Percentiles rank a stretch among this genome's conserved stretches.
Conservation (phyloP, 2,113 vertebrate species). For the Hoplias malabaricus region DNA sequence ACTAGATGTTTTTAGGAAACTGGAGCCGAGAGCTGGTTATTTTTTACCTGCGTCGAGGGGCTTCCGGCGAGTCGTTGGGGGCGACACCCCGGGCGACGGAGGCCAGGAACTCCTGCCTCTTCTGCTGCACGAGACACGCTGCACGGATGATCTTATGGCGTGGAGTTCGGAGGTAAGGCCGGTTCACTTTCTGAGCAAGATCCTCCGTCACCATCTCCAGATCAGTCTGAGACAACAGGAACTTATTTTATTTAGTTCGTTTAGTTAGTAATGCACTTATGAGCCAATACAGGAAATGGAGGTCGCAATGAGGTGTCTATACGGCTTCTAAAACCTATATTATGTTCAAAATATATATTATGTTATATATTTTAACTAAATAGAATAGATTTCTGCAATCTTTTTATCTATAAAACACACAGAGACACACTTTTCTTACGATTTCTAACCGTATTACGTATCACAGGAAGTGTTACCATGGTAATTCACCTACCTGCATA, state of each 20-base stretch:
- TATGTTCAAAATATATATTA: too few species aligned
- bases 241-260: background rate
- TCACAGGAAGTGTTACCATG: too few species aligned
- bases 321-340: too few species aligned
- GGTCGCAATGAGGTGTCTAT: too few species aligned
- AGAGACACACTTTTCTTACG: too few species aligned
- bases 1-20: too few species aligned
- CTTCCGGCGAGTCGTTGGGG: conserved; percentile 94
- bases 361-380: too few species aligned
- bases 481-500: conserved; percentile 85
- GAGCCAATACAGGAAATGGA: too few species aligned
- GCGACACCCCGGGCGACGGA: conserved; percentile 95
- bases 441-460: background rate
- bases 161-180: conserved; percentile 96
- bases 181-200: conserved; percentile 97
- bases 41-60: conserved; percentile 90
- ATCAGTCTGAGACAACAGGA: conserved; percentile 81
- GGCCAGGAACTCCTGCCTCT: conserved; percentile 94
- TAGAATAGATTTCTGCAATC: too few species aligned
- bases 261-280: too few species aligned
- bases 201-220: conserved; percentile 99
- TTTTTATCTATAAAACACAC: too few species aligned
- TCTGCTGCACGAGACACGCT: conserved; percentile 95
- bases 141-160: conserved; percentile 97
- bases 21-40: too few species aligned